These are phyloP conservation scores for Suricata suricatta DNA, from an alignment of 2,113 vertebrate genomes.

Conservation along the genomic window DNA sequence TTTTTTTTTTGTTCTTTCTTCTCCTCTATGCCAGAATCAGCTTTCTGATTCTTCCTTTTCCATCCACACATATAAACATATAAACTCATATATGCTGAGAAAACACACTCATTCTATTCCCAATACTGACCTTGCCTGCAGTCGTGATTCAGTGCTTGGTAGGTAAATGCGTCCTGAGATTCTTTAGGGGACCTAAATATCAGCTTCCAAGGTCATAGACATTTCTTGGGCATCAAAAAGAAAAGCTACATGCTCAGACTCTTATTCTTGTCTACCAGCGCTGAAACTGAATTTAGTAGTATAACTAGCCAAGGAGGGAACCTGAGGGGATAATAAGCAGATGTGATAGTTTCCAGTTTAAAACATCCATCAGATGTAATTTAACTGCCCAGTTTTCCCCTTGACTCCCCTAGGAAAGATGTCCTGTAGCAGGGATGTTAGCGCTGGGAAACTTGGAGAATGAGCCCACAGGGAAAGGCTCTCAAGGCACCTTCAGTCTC, in stretches of 20 bases:
- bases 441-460: neutral
- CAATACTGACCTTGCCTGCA: neutral
- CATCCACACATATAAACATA: neutral
- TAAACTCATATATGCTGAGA: neutral
- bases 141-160: neutral
- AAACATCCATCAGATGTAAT: neutral
- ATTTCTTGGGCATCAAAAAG: neutral
- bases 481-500: neutral
- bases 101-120: neutral
- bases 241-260: neutral
- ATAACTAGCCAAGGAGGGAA: neutral
- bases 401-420: neutral
- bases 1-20: neutral
- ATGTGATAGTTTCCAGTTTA: neutral
- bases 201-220: neutral
- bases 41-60: neutral
- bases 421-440: neutral
- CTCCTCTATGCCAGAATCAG: neutral
- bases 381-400: neutral
- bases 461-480: neutral
- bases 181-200: neutral
- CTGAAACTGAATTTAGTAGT: neutral
- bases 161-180: neutral
- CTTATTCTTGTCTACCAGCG: neutral
- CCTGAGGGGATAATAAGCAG: neutral